Evolutionary conservation across 30 jellyfish, hydroid and myxozoan genomes (phyloP).

Genomic region (Hydra vulgaris): DNA sequence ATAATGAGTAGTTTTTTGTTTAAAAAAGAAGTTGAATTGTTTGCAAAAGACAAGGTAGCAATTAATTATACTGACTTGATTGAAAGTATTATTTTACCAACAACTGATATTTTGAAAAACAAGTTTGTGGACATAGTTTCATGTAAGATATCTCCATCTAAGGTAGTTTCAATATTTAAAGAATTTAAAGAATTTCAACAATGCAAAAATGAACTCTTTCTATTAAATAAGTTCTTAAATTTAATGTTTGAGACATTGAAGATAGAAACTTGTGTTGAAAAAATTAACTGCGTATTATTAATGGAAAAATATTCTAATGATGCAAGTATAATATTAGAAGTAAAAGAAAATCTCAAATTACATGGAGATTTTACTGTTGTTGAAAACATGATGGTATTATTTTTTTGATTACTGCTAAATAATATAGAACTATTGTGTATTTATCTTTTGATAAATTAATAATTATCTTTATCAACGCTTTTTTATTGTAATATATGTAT

Average conservation of each 20-base stretch:
- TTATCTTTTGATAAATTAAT: no score
- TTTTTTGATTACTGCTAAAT: no score
- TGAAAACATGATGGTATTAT: conserved; percentile 15
- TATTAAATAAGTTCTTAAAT: not conserved
- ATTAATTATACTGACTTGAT: not conserved
- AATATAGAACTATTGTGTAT: no score
- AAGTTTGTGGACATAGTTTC: not conserved
- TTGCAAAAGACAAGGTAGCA: not conserved
- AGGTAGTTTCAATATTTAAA: not conserved
- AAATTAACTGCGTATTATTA: conserved; percentile 12
- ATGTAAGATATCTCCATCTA: not conserved
- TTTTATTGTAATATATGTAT: no score
- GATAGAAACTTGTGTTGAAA: not conserved
- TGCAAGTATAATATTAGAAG: conserved; percentile 17
- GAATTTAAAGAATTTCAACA: no score
- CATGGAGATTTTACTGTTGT: conserved; percentile 20
- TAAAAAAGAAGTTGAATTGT: not conserved
- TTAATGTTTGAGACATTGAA: not conserved
- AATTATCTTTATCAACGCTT: no score
- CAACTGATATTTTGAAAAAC: not conserved
- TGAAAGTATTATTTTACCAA: not conserved
- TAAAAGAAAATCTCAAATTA: conserved; percentile 18
- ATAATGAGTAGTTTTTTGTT: not conserved
- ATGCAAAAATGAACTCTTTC: not conserved
- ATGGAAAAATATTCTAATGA: not conserved